A percentile compares a stretch with the other conserved stretches of the same genome.
Conservation (phyloP, 1,140 invertebrate species). For the Belonocnema kinseyi region DNA sequence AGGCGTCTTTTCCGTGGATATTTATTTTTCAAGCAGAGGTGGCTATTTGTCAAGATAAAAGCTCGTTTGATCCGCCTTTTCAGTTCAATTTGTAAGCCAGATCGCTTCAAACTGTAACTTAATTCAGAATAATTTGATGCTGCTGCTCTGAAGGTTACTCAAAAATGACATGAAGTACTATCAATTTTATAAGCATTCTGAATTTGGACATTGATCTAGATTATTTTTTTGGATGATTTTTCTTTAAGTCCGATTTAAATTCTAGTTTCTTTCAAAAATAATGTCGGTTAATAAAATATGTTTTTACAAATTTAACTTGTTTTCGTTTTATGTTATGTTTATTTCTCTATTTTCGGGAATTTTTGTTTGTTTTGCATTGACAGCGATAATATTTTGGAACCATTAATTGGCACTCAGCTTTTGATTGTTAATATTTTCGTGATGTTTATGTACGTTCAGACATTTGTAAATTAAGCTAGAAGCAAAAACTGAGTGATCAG, state of each 20-base stretch:
- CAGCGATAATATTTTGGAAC: not conserved
- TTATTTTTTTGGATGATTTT: not conserved
- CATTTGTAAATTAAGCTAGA: constrained; percentile 63
- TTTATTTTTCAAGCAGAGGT: constrained; percentile 62
- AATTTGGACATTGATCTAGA: constrained; percentile 16
- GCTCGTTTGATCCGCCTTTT: constrained; percentile 71
- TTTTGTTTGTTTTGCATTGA: not conserved
- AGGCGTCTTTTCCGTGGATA: no score
- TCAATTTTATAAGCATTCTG: not conserved
- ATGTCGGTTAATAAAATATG: constrained; percentile 34
- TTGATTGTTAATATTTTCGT: constrained; percentile 14
- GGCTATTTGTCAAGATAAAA: constrained; percentile 66
- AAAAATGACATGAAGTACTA: not conserved
- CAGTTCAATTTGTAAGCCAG: constrained; percentile 73
- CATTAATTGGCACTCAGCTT: not conserved
- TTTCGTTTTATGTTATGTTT: constrained; percentile 27
- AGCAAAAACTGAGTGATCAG: constrained; percentile 60
- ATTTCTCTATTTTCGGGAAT: not conserved
- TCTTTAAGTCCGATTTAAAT: no score
- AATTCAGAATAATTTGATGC: constrained; percentile 76
- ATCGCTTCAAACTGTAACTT: constrained; percentile 64
- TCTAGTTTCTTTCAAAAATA: constrained; percentile 60
- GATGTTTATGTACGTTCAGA: not conserved
- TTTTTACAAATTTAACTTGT: constrained; percentile 32
- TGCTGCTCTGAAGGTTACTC: constrained; percentile 68